phyloP scores from a whole-genome alignment of 2,888 invertebrate genomes.

The Galerucella nymphaeae region DNA sequence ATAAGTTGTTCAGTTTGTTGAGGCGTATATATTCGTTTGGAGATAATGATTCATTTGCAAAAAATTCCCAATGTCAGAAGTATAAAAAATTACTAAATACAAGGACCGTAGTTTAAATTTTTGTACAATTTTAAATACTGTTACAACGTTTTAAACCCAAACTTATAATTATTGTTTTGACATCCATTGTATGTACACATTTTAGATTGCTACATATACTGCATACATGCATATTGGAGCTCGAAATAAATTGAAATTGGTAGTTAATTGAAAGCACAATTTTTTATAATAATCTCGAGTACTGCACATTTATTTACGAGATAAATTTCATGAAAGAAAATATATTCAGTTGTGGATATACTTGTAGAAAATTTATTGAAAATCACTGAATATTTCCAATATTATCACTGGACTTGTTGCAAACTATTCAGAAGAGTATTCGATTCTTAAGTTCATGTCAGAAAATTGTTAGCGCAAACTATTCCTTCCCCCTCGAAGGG shows the following conservation, averaged over 20 bases:
- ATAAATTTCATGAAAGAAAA: neutral
- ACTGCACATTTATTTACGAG: neutral
- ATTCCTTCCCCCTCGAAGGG: too few species aligned
- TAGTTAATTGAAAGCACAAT: conserved; percentile 30
- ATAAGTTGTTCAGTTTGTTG: neutral
- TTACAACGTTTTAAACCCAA: neutral
- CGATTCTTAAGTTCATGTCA: too few species aligned
- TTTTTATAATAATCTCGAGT: conserved; percentile 19
- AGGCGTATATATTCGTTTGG: neutral
- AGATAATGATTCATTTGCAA: neutral
- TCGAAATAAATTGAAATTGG: conserved; percentile 14
- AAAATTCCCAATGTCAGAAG: neutral
- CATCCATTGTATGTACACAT: neutral
- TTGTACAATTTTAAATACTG: neutral
- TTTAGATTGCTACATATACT: neutral
- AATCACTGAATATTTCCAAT: neutral
- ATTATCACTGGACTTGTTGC: too few species aligned
- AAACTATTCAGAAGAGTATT: too few species aligned
- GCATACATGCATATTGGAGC: conserved; percentile 5
- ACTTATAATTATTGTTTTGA: neutral
- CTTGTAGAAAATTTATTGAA: neutral
- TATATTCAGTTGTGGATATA: too few species aligned
- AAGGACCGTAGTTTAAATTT: neutral
- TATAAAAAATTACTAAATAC: neutral
- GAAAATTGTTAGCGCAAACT: too few species aligned